phyloP scores from a whole-genome alignment of 2,113 vertebrate genomes.

The Tinamus guttatus region DNA sequence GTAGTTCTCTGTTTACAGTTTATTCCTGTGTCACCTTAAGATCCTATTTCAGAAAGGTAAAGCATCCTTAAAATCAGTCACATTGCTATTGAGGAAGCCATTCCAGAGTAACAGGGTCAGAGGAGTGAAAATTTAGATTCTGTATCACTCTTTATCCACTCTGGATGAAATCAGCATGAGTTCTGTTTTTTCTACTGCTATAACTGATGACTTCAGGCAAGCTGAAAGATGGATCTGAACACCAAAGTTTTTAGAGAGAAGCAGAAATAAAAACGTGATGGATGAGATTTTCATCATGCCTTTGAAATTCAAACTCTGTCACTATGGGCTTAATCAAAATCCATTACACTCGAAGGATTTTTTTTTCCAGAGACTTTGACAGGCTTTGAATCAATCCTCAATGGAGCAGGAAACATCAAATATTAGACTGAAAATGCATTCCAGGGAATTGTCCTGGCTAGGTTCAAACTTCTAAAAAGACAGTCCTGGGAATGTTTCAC shows the following conservation, averaged over 20 bases:
- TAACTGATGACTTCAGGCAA: neutral
- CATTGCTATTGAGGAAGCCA: neutral
- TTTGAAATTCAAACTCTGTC: neutral
- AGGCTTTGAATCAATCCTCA: neutral
- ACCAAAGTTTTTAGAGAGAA: neutral
- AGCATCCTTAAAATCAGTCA: neutral
- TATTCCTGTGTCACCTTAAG: neutral
- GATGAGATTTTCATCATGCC: neutral
- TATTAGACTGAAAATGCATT: neutral
- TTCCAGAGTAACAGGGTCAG: neutral
- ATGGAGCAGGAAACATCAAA: neutral
- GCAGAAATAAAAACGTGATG: neutral
- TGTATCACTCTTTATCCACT: neutral
- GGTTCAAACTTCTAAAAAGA: neutral
- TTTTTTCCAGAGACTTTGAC: neutral
- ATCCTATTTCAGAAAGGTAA: neutral
- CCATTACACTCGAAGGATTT: neutral
- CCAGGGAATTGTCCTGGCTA: neutral
- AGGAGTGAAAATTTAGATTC: neutral
- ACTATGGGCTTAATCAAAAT: neutral
- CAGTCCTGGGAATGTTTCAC: neutral
- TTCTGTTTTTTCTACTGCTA: neutral
- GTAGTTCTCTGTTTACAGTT: neutral
- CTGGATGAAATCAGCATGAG: neutral
- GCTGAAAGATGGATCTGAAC: neutral